Base-by-base conservation (phyloP, 2,797 vertebrate species). In the Ceryle rudis region DNA sequence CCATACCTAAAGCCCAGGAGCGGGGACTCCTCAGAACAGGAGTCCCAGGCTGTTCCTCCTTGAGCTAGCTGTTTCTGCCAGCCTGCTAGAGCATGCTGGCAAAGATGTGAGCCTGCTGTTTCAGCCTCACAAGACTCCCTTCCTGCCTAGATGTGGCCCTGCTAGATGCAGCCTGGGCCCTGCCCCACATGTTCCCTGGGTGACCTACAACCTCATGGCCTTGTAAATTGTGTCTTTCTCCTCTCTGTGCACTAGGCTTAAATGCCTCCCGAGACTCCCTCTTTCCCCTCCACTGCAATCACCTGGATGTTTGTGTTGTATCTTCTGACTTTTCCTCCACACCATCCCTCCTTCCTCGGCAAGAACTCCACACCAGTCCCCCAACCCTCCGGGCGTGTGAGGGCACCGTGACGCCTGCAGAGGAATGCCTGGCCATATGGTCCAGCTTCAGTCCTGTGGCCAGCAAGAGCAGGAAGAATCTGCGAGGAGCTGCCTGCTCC, bases 251-350 rank as follows among this genome's bases (percentile, higher is more conserved):
- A 97, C 97, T 97, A 97, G 97, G 97, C 97, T 97, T 97, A 97
- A 97, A 97, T 97, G 97, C 97, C 97, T 97, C 79, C 96, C 70
- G 93, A 97, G 97, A 97, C 89, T 97, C 96, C 96, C 96, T 95
- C 94, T 97, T 90, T 95, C 94, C 95, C 96, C 82, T 97, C 93
- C 97, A 97, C 95, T 31, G 92, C 96, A 97, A 81, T 97, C 97
- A 95, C 94, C 98, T 96, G 98, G 98, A 98, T 98, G 98, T 97
- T 98, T 98, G 98, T 98, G 98, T 98, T 97, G 96, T 98, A 94
- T 77, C 98, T 97, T 98, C 98, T 97, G 97, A 98, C 97, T 97
- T 98, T 98, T 98, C 86, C 96, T 96, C 97, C 94, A 94, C 98
- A 97, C 95, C 97, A 98, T 95, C 94, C 97, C 95, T 98, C 98